Evolutionary conservation across 2,113 vertebrate species (phyloP).

Genomic region (Gymnobelideus leadbeateri): DNA sequence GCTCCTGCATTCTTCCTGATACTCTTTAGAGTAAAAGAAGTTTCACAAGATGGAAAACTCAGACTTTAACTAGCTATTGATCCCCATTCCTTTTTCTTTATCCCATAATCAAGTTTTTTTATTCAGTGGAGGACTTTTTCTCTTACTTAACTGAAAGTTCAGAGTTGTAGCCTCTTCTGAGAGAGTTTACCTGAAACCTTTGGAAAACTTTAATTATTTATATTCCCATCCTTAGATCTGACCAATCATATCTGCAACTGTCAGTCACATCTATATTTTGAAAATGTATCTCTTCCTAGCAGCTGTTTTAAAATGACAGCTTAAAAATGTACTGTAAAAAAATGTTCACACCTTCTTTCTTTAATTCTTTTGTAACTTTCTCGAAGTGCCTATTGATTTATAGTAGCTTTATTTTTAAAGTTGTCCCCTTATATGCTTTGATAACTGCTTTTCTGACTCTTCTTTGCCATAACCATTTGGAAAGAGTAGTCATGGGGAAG

Average conservation of each 20-base stretch:
- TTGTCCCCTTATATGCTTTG: slow-evolving; percentile 49
- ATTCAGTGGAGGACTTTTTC: slow-evolving; percentile 36
- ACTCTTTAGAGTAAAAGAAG: slow-evolving; percentile 8
- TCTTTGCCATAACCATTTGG: slow-evolving; percentile 46
- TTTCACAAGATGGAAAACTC: slow-evolving; percentile 48
- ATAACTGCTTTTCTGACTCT: slow-evolving; percentile 57
- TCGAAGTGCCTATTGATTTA: slow-evolving; percentile 63
- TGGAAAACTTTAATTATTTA: slow-evolving; percentile 40
- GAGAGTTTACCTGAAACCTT: slow-evolving; percentile 33
- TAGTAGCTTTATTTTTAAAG: slow-evolving; percentile 22
- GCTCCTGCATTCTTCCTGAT: slow-evolving; percentile 56
- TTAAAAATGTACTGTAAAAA: slow-evolving; percentile 48
- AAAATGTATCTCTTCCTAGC: slow-evolving; percentile 21
- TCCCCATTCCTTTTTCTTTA: not conserved
- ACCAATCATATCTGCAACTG: not conserved
- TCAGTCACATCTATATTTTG: slow-evolving; percentile 10
- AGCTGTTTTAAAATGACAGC: not conserved
- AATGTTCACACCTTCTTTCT: slow-evolving; percentile 45
- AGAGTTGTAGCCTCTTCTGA: slow-evolving; percentile 46
- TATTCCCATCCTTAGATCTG: slow-evolving; percentile 4
- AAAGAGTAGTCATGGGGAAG: slow-evolving; percentile 63
- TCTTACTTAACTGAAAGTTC: slow-evolving; percentile 37
- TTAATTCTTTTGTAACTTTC: slow-evolving; percentile 69
- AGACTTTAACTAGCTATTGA: slow-evolving; percentile 4
- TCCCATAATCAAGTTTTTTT: slow-evolving; percentile 52